Conservation (phyloP, 2,113 vertebrate genomes). For the Mormyrus lacerda region DNA sequence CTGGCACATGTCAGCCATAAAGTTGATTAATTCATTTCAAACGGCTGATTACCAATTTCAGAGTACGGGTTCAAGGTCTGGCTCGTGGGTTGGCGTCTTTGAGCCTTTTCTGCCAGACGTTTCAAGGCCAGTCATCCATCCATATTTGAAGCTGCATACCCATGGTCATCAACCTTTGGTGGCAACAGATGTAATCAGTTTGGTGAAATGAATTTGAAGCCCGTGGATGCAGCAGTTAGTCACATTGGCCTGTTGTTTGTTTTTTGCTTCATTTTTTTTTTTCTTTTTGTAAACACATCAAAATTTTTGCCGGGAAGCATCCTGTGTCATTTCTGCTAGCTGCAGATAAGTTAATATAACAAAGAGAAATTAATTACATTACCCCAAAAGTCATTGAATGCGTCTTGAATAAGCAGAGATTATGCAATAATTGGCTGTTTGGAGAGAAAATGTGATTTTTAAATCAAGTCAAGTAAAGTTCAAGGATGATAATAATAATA, state of each 20-base stretch:
- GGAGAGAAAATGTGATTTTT: not conserved
- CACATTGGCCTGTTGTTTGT: not conserved
- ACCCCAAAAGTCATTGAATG: not conserved
- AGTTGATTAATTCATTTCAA: not conserved
- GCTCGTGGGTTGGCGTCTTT: not conserved
- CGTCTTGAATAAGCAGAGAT: not conserved
- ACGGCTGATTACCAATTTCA: not conserved
- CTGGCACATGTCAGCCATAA: not conserved
- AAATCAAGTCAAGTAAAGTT: not conserved
- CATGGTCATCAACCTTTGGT: not conserved
- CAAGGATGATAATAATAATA: not conserved
- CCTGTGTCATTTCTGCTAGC: not conserved
- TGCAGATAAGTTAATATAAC: not conserved
- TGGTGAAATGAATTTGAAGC: not conserved
- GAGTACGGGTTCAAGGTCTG: not conserved
- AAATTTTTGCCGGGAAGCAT: not conserved
- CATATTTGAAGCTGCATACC: not conserved
- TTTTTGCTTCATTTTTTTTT: not conserved
- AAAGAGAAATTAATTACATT: constrained; percentile 2
- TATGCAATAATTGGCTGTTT: not conserved
- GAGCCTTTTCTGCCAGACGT: not conserved
- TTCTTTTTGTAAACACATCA: not conserved
- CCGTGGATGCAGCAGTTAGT: not conserved
- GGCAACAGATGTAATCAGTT: not conserved
- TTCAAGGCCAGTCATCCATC: not conserved